Conservation (phyloP, 2,797 vertebrate species). For the Sebastes iracundus region DNA sequence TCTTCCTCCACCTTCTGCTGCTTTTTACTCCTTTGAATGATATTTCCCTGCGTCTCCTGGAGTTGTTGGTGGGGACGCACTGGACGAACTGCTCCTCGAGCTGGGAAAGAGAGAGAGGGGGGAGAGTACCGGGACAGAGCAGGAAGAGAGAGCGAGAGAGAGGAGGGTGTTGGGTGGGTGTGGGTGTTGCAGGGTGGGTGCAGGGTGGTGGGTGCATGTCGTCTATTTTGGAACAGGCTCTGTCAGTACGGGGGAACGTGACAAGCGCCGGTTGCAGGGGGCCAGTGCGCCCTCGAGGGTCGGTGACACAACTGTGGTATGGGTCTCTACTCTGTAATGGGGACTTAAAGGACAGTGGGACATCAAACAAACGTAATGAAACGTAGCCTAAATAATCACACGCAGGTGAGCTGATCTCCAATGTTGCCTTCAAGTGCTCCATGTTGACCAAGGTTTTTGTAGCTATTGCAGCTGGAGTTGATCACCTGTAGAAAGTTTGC, state of each 20-base stretch:
- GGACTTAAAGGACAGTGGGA: background rate
- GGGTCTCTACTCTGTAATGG: background rate
- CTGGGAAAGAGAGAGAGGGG: constrained; percentile 57
- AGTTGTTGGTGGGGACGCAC: constrained; percentile 55
- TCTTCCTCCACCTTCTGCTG: background rate
- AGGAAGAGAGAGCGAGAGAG: background rate
- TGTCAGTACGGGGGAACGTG: constrained; percentile 65
- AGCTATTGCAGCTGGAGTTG: background rate
- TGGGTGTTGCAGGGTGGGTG: background rate
- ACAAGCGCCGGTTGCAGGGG: constrained; percentile 45
- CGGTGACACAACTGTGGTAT: constrained; percentile 14
- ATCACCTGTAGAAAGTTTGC: background rate
- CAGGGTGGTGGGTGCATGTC: constrained; percentile 24
- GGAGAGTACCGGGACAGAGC: constrained; percentile 35
- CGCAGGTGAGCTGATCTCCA: background rate
- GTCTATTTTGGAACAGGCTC: constrained; percentile 82
- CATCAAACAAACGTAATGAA: background rate
- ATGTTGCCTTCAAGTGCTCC: background rate
- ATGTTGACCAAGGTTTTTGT: background rate
- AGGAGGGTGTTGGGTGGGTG: background rate
- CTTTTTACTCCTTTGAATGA: constrained; percentile 5
- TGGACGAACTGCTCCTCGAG: constrained; percentile 59
- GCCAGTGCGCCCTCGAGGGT: constrained; percentile 31
- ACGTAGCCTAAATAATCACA: background rate
- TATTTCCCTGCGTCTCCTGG: constrained; percentile 27